phyloP scores from a whole-genome alignment of 2,113 vertebrate genomes.

The Anarrhichthys ocellatus region DNA sequence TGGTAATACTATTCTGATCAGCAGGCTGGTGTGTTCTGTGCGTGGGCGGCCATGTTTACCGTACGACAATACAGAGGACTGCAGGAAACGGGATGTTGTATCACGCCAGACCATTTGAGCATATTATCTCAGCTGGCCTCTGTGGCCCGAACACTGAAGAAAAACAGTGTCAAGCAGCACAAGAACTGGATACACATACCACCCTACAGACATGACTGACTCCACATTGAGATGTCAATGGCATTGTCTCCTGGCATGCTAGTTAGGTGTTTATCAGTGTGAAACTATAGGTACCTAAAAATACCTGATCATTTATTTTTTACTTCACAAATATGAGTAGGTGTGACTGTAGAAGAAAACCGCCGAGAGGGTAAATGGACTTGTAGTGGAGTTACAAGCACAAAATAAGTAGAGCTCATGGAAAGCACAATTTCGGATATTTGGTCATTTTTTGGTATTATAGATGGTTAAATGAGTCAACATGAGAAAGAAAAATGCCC shows the following conservation, averaged over 20 bases:
- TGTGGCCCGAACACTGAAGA: slow-evolving; percentile 56
- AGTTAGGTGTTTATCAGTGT: slow-evolving; percentile 56
- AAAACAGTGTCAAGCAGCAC: slow-evolving; percentile 44
- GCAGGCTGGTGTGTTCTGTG: slow-evolving; percentile 81
- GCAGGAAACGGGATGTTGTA: slow-evolving; percentile 63
- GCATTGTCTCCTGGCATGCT: slow-evolving; percentile 56
- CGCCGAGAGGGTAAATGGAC: slow-evolving; percentile 9
- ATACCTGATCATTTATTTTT: slow-evolving; percentile 40
- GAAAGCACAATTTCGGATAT: slow-evolving; percentile 50
- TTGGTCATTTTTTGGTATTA: slow-evolving; percentile 6
- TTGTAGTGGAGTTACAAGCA: slow-evolving; percentile 46
- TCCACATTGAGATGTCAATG: slow-evolving; percentile 38
- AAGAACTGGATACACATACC: slow-evolving; percentile 43
- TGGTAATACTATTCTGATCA: slow-evolving; percentile 86
- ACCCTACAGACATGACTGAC: slow-evolving; percentile 42
- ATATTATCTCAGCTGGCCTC: slow-evolving; percentile 73
- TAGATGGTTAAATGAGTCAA: slow-evolving; percentile 12
- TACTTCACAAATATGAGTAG: slow-evolving; percentile 30
- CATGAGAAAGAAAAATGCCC: slow-evolving; percentile 32
- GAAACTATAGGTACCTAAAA: slow-evolving; percentile 44
- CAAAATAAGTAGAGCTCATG: slow-evolving; percentile 35
- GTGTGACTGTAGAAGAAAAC: slow-evolving; percentile 31
- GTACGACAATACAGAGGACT: slow-evolving; percentile 62
- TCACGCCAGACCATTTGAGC: slow-evolving; percentile 42
- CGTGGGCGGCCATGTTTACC: slow-evolving; percentile 92